phyloP scores from a whole-genome alignment of 2,113 vertebrate species.

The Dolichotis patagonum region DNA sequence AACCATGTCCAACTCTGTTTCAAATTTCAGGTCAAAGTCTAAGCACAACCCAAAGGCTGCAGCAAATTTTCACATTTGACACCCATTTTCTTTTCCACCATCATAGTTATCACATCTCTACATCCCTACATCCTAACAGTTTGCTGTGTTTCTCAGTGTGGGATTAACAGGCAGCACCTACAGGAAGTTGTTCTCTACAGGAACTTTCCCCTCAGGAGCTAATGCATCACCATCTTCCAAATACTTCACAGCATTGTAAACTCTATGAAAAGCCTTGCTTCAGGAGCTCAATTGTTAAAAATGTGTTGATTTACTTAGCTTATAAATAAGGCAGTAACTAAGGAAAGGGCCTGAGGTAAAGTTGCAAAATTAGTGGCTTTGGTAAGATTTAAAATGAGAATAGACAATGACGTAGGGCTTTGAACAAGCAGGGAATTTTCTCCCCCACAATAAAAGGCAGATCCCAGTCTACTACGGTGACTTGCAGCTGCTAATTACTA shows the following conservation, averaged over 20 bases:
- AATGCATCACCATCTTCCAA: not conserved
- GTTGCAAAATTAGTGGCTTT: not conserved
- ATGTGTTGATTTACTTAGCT: not conserved
- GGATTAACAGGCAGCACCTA: not conserved
- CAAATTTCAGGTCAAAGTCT: not conserved
- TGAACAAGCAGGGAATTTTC: not conserved
- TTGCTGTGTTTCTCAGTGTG: not conserved
- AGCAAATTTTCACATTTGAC: not conserved
- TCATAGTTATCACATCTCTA: no score
- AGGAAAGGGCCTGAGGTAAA: not conserved
- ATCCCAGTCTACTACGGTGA: not conserved
- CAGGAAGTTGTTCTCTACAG: not conserved
- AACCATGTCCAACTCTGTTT: no score
- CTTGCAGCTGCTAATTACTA: not conserved
- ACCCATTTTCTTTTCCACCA: no score
- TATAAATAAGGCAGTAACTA: not conserved
- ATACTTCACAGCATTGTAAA: not conserved
- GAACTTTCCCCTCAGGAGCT: not conserved
- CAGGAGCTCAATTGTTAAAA: not conserved
- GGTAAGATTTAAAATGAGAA: not conserved
- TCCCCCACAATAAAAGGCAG: not conserved
- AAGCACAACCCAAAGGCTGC: not conserved
- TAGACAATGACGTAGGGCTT: not conserved
- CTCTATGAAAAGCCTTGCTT: not conserved
- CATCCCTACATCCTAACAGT: not conserved